These are phyloP conservation scores for Heterohyrax brucei DNA, from an alignment of 2,797 vertebrate genomes.

Conservation along the genomic window DNA sequence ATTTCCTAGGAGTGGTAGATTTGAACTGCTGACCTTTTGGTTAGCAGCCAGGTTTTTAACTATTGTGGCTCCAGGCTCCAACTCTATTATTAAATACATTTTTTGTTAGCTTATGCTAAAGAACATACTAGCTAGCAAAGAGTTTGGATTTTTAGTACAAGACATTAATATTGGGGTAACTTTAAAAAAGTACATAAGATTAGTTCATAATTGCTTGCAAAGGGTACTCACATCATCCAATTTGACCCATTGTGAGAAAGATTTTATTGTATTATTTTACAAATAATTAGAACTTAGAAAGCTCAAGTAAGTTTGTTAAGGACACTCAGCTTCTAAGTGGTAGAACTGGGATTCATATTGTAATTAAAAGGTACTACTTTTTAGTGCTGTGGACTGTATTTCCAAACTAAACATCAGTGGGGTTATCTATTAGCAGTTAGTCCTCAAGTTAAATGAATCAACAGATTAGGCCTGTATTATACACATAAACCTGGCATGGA, in stretches of 20 bases:
- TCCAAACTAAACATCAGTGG: background rate
- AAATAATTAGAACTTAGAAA: slow-evolving; percentile 41
- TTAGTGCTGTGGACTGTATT: background rate
- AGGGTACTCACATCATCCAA: slow-evolving; percentile 44
- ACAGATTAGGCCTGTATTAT: background rate
- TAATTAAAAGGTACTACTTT: slow-evolving; percentile 55
- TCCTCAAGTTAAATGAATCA: slow-evolving; percentile 39
- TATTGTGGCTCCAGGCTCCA: background rate
- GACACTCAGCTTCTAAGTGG: slow-evolving; percentile 45
- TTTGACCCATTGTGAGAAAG: background rate
- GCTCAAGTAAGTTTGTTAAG: slow-evolving; percentile 20
- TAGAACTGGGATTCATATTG: slow-evolving; percentile 5
- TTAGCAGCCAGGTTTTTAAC: no score
- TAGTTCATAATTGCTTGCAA: slow-evolving; percentile 40
- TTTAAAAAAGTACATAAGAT: background rate
- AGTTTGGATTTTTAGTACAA: background rate
- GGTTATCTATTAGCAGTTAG: background rate
- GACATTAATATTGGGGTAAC: background rate
- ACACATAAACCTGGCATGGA: background rate
- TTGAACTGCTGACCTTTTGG: no score
- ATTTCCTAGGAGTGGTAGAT: no score
- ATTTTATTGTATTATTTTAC: slow-evolving; percentile 11
- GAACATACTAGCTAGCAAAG: background rate
- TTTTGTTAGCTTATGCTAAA: background rate
- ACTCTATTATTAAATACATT: background rate